A percentile compares a stretch with the other conserved stretches of the same genome.
Evolutionary conservation across 1,140 invertebrate genomes (phyloP).

Genomic region (Pachypeltis micranthus): DNA sequence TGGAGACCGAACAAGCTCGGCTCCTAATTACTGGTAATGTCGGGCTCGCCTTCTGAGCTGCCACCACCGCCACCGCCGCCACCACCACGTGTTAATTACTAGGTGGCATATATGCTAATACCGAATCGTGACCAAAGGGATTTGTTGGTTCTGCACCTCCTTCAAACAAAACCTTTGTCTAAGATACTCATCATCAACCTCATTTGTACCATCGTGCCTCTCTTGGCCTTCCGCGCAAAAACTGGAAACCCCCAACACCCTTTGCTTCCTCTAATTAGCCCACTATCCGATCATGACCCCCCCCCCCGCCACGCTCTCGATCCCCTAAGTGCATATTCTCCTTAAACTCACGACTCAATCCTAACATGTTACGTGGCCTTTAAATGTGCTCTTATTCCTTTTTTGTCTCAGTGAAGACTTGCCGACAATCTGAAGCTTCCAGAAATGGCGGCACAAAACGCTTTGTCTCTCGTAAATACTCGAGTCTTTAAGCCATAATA

Average conservation of each 20-base stretch:
- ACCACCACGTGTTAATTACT: conserved; percentile 1
- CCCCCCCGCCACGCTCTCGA: too few species aligned
- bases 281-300: neutral
- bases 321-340: too few species aligned
- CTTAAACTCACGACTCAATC: too few species aligned
- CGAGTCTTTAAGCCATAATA: too few species aligned
- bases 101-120: conserved; percentile 8
- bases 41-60: too few species aligned
- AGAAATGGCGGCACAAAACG: too few species aligned
- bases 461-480: too few species aligned
- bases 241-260: neutral
- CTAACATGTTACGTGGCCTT: too few species aligned
- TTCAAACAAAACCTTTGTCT: too few species aligned
- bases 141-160: neutral
- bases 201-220: conserved; percentile 7
- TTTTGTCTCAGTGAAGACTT: too few species aligned
- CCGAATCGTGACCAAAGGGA: conserved; percentile 2
- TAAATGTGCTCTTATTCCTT: too few species aligned
- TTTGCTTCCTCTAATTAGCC: neutral
- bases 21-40: conserved; percentile 3
- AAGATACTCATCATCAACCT: conserved; percentile 4
- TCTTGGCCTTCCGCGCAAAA: conserved; percentile 1
- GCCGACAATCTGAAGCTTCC: too few species aligned
- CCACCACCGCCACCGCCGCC: neutral
- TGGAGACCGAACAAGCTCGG: neutral